These are phyloP conservation scores for Parotia lawesii DNA, from an alignment of 2,113 vertebrate species.

Conservation along the genomic window DNA sequence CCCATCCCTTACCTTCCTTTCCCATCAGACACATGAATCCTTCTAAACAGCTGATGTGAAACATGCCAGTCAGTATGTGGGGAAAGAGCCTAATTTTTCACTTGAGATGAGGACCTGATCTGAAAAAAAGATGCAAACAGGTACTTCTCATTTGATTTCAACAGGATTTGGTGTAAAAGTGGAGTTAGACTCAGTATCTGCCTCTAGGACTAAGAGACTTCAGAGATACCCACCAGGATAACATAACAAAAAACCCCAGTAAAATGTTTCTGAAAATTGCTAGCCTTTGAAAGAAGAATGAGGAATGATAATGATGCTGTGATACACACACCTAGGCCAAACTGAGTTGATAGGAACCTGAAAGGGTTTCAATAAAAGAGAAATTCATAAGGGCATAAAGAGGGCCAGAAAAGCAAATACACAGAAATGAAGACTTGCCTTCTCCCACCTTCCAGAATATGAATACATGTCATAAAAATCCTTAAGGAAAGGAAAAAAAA, in stretches of 20 bases:
- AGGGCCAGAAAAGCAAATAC: neutral
- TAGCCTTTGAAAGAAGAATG: neutral
- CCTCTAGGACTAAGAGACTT: rapidly evolving
- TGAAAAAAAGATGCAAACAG: neutral
- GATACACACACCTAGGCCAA: neutral
- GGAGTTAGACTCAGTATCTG: neutral
- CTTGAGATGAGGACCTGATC: neutral
- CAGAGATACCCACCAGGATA: neutral
- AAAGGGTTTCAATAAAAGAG: neutral
- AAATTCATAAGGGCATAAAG: neutral
- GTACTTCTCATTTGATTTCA: neutral
- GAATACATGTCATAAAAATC: neutral
- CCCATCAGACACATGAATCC: neutral
- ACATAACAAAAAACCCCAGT: neutral
- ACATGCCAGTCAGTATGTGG: neutral
- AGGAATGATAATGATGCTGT: neutral
- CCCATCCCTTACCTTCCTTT: neutral
- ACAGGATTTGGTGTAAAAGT: neutral
- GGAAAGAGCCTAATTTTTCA: neutral
- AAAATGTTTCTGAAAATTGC: neutral
- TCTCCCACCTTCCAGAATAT: neutral
- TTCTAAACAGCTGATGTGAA: neutral
- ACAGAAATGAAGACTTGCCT: neutral
- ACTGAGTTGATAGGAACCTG: neutral
- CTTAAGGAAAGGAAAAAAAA: neutral